Evolutionary conservation across 2,797 vertebrate genomes (phyloP).

Genomic region (Naso thynnoides): DNA sequence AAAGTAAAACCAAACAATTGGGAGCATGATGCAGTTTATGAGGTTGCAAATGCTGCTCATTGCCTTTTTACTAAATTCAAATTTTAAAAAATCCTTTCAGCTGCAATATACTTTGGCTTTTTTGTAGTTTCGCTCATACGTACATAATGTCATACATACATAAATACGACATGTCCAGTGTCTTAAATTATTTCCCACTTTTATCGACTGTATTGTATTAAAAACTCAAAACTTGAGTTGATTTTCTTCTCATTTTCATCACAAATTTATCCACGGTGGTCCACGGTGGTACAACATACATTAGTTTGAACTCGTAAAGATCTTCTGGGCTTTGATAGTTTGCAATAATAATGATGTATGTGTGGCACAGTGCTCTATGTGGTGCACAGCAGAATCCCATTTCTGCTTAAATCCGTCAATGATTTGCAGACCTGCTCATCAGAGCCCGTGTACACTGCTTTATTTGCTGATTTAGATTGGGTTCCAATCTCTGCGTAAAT

Average conservation of each 20-base stretch:
- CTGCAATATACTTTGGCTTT: constrained; percentile 22
- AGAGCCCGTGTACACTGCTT: constrained; percentile 62
- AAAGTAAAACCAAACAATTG: constrained; percentile 8
- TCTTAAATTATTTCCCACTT: constrained; percentile 41
- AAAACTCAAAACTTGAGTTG: constrained; percentile 27
- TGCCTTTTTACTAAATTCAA: constrained; percentile 5
- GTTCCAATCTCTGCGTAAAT: constrained; percentile 79
- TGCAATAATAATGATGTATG: constrained; percentile 56
- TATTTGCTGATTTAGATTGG: constrained; percentile 81
- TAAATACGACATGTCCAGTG: constrained; percentile 6
- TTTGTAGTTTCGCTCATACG: constrained; percentile 10
- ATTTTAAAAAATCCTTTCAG: constrained; percentile 28
- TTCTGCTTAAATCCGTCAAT: constrained; percentile 53
- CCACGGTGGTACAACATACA: not conserved
- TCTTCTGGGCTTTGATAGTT: constrained; percentile 41
- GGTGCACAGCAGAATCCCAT: constrained; percentile 56
- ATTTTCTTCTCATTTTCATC: constrained; percentile 46
- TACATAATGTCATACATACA: not conserved
- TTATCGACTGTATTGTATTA: constrained; percentile 35
- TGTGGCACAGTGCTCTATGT: constrained; percentile 51
- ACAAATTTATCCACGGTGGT: constrained; percentile 25
- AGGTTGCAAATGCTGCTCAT: constrained; percentile 29
- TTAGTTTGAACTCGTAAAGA: constrained; percentile 47
- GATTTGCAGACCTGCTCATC: constrained; percentile 59
- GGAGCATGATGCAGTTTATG: constrained; percentile 9